phyloP scores from a whole-genome alignment of 1,140 invertebrate genomes.

The Dreissena polymorpha region DNA sequence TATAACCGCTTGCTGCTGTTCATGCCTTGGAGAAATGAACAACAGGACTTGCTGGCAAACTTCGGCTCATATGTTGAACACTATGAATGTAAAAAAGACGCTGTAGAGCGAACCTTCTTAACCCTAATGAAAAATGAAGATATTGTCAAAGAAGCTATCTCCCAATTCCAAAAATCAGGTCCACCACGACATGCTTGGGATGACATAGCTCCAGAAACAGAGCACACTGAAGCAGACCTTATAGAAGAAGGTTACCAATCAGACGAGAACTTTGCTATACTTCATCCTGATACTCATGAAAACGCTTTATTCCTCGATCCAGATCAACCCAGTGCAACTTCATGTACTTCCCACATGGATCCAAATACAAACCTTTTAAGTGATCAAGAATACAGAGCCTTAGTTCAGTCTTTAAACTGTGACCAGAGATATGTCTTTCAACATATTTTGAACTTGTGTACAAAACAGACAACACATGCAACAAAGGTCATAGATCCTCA shows the following conservation, averaged over 20 bases:
- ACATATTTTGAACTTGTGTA: slow-evolving; percentile 24
- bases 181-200: slow-evolving; percentile 35
- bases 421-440: slow-evolving; percentile 34
- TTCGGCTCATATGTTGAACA: slow-evolving; percentile 34
- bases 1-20: slow-evolving; percentile 49
- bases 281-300: slow-evolving; percentile 17
- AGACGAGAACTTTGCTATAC: slow-evolving; percentile 35
- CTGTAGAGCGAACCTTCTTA: not conserved
- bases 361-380: slow-evolving; percentile 15
- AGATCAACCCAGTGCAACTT: not conserved
- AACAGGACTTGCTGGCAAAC: slow-evolving; percentile 20
- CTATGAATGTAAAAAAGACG: slow-evolving; percentile 24
- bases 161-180: slow-evolving; percentile 15
- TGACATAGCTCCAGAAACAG: slow-evolving; percentile 29
- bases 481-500: slow-evolving; percentile 23
- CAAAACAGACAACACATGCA: slow-evolving; percentile 6
- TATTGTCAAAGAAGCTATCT: slow-evolving; percentile 17
- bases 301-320: slow-evolving; percentile 1
- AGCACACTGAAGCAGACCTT: slow-evolving; percentile 28
- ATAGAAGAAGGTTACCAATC: slow-evolving; percentile 37
- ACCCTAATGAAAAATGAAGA: slow-evolving; percentile 23
- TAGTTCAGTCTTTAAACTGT: slow-evolving; percentile 43
- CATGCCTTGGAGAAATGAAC: slow-evolving; percentile 45
- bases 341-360: not conserved
- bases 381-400: slow-evolving; percentile 15